These are phyloP conservation scores for Dipodomys spectabilis DNA, from an alignment of 2,113 vertebrate genomes.

Conservation along the genomic window DNA sequence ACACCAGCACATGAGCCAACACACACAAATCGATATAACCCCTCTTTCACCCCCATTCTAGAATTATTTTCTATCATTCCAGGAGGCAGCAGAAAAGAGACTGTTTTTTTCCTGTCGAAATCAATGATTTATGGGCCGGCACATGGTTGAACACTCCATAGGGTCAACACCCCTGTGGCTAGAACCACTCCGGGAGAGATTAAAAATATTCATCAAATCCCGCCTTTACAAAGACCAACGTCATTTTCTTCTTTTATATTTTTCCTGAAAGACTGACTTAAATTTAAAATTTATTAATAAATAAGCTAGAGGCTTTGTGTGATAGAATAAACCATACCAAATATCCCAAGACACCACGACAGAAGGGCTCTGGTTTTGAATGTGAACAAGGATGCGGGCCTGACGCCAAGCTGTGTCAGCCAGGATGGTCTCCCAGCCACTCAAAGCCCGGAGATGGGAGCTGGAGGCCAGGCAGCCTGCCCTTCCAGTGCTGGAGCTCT, in stretches of 20 bases:
- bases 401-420: background rate
- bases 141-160: background rate
- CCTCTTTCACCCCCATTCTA: background rate
- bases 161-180: background rate
- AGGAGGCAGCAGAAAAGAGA: background rate
- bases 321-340: background rate
- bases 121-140: background rate
- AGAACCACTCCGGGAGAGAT: slow-evolving; percentile 20
- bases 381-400: background rate
- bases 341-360: background rate
- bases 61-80: background rate
- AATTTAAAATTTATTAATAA: slow-evolving; percentile 49
- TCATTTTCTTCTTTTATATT: background rate
- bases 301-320: slow-evolving; percentile 1
- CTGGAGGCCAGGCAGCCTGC: rapidly evolving
- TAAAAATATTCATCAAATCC: slow-evolving; percentile 51
- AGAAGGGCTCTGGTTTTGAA: background rate
- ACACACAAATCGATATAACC: background rate
- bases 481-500: background rate
- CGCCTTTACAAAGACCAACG: slow-evolving; percentile 30
- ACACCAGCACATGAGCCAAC: background rate
- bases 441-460: background rate
- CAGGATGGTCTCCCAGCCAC: no score
- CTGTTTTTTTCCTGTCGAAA: background rate
- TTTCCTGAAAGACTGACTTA: background rate